These are phyloP conservation scores for Miltochrista miniata DNA, from an alignment of 2,888 invertebrate species.

Conservation along the genomic window DNA sequence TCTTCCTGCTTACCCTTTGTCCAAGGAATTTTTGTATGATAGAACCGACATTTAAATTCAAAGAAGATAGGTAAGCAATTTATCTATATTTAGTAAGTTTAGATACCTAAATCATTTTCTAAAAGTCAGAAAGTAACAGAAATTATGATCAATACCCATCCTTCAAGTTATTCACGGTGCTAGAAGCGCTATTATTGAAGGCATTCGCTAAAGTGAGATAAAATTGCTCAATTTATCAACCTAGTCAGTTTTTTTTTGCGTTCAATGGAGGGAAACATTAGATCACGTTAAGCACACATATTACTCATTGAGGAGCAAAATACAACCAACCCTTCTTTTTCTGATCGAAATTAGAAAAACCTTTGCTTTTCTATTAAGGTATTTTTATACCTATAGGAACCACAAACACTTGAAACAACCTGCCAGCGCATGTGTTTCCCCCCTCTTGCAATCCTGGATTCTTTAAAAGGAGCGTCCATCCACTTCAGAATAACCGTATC, in stretches of 20 bases:
- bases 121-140: background rate
- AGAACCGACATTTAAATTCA: too few species aligned
- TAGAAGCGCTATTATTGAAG: slow-evolving; percentile 15
- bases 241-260: slow-evolving; percentile 37
- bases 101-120: background rate
- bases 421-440: too few species aligned
- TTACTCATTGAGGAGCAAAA: slow-evolving; percentile 28
- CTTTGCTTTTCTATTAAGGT: background rate
- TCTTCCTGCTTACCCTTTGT: too few species aligned
- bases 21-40: too few species aligned
- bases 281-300: slow-evolving; percentile 36
- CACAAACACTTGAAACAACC: too few species aligned
- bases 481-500: too few species aligned
- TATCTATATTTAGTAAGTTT: background rate
- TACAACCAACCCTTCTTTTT: slow-evolving; percentile 19
- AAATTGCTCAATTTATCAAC: slow-evolving; percentile 42
- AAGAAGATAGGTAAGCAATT: too few species aligned
- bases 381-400: too few species aligned
- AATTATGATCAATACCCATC: slow-evolving; percentile 22
- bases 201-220: slow-evolving; percentile 31
- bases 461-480: too few species aligned
- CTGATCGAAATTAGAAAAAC: slow-evolving; percentile 1
- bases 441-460: too few species aligned
- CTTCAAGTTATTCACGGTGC: slow-evolving; percentile 24
- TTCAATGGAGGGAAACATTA: slow-evolving; percentile 34